Evolutionary conservation across 2,888 invertebrate genomes (phyloP).

Genomic region (Marronus borbonicus): DNA sequence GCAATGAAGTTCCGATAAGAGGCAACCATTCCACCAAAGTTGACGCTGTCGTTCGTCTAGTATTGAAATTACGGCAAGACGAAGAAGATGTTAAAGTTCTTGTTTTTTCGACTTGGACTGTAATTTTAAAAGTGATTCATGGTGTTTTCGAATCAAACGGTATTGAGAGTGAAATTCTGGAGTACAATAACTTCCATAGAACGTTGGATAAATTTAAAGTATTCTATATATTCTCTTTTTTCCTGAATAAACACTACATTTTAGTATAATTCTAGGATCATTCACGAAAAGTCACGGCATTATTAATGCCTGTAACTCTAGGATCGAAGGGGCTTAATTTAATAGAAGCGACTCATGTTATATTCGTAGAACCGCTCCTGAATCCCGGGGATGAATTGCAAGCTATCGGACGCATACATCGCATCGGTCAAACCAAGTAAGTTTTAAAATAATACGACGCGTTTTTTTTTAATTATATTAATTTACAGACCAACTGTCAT

Average conservation of each 20-base stretch:
- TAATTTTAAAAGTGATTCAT: slow-evolving; percentile 72
- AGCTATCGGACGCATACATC: slow-evolving; percentile 84
- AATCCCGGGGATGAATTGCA: slow-evolving; percentile 83
- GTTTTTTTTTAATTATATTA: not conserved
- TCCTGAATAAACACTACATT: not conserved
- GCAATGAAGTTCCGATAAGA: slow-evolving; percentile 65
- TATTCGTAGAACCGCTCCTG: slow-evolving; percentile 82
- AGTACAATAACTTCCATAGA: slow-evolving; percentile 58
- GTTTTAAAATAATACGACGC: slow-evolving; percentile 15
- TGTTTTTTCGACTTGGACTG: slow-evolving; percentile 79
- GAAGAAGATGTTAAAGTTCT: slow-evolving; percentile 78
- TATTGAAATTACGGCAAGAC: slow-evolving; percentile 72
- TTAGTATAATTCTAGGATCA: slow-evolving; percentile 27
- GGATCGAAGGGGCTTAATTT: slow-evolving; percentile 87
- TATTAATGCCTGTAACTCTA: slow-evolving; percentile 78
- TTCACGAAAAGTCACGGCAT: slow-evolving; percentile 70
- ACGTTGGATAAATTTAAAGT: slow-evolving; percentile 74
- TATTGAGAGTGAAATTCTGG: slow-evolving; percentile 65
- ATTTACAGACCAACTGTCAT: slow-evolving; percentile 75
- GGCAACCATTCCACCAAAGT: slow-evolving; percentile 84
- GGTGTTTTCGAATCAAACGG: slow-evolving; percentile 74
- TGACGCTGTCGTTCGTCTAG: slow-evolving; percentile 74
- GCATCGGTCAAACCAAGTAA: slow-evolving; percentile 84
- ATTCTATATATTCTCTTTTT: slow-evolving; percentile 37
- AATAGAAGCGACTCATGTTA: slow-evolving; percentile 84